Evolutionary conservation across 1,140 invertebrate genomes (phyloP).

Genomic region (Ceratoteleas bidentatus): DNA sequence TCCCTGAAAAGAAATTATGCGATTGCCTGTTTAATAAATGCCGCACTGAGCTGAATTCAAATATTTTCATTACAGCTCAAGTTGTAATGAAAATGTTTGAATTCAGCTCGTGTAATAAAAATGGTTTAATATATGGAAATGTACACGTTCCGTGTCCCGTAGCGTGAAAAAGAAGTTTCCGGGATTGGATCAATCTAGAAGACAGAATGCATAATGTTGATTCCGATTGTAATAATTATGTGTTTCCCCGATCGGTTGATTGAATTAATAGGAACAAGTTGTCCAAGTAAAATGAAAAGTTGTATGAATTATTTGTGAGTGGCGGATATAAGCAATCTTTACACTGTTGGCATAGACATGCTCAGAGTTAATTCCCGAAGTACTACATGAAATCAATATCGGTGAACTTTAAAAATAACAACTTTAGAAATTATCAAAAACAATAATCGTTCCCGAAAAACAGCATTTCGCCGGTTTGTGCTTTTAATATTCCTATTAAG

Average conservation of each 20-base stretch:
- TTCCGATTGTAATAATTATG: neutral
- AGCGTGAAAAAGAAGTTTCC: neutral
- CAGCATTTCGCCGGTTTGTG: neutral
- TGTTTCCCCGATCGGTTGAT: neutral
- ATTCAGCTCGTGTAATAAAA: neutral
- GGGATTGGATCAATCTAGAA: neutral
- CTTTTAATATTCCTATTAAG: slow-evolving; percentile 25
- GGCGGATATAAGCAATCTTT: slow-evolving; percentile 31
- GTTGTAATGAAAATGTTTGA: too few species aligned
- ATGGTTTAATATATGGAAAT: neutral
- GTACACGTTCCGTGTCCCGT: neutral
- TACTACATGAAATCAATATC: slow-evolving; percentile 21
- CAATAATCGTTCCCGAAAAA: neutral
- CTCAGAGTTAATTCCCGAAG: slow-evolving; percentile 1
- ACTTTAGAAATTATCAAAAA: slow-evolving; percentile 17
- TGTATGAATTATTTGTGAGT: slow-evolving; percentile 6
- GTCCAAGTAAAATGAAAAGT: slow-evolving; percentile 21
- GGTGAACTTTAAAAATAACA: slow-evolving; percentile 16
- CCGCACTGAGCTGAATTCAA: neutral
- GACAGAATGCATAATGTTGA: too few species aligned
- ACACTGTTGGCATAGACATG: slow-evolving; percentile 28
- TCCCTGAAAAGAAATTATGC: neutral
- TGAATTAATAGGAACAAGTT: slow-evolving; percentile 19
- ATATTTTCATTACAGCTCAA: neutral
- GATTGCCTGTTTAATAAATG: neutral